Evolutionary conservation across 2,888 invertebrate genomes (phyloP).

Genomic region (Xanthorhoe spadicearia): DNA sequence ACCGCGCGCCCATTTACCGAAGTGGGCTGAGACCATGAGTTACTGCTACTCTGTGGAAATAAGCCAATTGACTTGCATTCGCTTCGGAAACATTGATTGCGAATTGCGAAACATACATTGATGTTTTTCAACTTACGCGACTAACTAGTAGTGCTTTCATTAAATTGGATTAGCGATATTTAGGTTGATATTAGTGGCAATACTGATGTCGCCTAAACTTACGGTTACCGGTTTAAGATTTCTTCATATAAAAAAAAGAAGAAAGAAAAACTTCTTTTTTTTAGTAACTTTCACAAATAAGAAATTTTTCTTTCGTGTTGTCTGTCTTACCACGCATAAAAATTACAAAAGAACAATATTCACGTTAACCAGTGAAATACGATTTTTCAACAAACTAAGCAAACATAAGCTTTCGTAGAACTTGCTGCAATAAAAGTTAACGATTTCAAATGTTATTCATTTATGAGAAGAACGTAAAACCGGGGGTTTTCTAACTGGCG

Average conservation of each 20-base stretch:
- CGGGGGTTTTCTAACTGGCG: slow-evolving; percentile 7
- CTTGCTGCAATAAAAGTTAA: slow-evolving; percentile 32
- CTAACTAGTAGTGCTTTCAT: too few species aligned
- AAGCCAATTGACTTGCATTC: slow-evolving; percentile 57
- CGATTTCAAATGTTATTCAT: slow-evolving; percentile 26
- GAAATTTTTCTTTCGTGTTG: background rate
- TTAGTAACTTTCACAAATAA: too few species aligned
- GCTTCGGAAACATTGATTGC: slow-evolving; percentile 32
- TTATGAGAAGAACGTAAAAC: slow-evolving; percentile 25
- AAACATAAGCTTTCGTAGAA: slow-evolving; percentile 27
- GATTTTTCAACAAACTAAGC: slow-evolving; percentile 22
- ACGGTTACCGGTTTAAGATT: too few species aligned
- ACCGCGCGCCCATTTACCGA: slow-evolving; percentile 56
- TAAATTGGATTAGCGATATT: too few species aligned
- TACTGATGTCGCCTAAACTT: too few species aligned
- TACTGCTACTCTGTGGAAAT: slow-evolving; percentile 54
- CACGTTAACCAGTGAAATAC: slow-evolving; percentile 16
- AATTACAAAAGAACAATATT: background rate
- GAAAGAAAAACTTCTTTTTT: too few species aligned
- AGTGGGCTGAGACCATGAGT: slow-evolving; percentile 50
- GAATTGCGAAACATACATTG: background rate
- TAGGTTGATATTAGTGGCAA: too few species aligned
- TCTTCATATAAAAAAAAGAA: too few species aligned
- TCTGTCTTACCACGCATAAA: background rate
- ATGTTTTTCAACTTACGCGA: background rate